Base-by-base conservation (phyloP, 1,140 invertebrate species). In the Rhopalosiphum maidis region DNA sequence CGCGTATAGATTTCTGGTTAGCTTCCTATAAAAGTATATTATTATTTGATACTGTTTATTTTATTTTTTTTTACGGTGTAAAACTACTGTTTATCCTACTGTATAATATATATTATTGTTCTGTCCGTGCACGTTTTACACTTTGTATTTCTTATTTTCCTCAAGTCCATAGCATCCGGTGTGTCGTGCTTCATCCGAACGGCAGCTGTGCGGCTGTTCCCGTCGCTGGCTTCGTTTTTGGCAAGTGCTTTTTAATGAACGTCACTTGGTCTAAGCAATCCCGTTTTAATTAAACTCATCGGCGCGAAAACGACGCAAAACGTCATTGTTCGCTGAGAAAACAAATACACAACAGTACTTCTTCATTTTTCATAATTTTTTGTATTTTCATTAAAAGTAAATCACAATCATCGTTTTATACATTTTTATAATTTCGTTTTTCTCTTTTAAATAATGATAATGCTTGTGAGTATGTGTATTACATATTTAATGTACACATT, bases 211-310 rank as follows among this genome's bases (percentile, higher is more conserved):
- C 37, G 60, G 82, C 90, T 37, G 23, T 60, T 55, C 60, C 25
- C 90, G 55, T 35, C 15, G 60, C 2, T 68, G 30, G 60, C 30
- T 11, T 35, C 21, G 46, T 54, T 54, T 85, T 54, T 35, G 77
- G 91, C 77, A 54, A 85, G 77, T 35, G 91, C 22, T 92, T 92
- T 92, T 92, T 92, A 92, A 83, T 92, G 68, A 92, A 92, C 77
- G 91, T 85, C 46, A 23, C 54, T 37, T 6, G 91, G 41, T 15
- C n/a, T 4, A 54, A 22, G 83, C 90, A 91, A 91, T 25, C 8
- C 35, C 5, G 46, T 92, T 92, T 92, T 92, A 92, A 92, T 92
- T 92, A 92, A 92, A 92, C 46, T 30, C 68, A 30, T 48, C 9
- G 15, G 35, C 51, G 60, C 41, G 90, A 46, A 25, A 77, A 91